A percentile compares a stretch with the other conserved stretches of the same genome.
Evolutionary conservation across 1,140 invertebrate genomes (phyloP).

Genomic region (Diachasma alloeum): DNA sequence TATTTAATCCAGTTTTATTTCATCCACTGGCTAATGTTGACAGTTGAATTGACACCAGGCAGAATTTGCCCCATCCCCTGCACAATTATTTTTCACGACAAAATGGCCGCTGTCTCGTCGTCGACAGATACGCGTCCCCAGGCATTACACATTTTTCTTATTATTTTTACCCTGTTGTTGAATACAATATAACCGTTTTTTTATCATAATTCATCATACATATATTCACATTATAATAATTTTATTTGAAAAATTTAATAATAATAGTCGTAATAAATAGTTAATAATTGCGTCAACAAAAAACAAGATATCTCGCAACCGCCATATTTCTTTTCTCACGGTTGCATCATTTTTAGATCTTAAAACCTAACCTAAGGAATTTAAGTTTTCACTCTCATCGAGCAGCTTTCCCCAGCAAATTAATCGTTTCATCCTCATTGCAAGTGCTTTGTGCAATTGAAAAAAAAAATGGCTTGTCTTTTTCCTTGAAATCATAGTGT

Average conservation of each 20-base stretch:
- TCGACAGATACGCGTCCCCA: constrained; percentile 44
- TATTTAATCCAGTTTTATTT: constrained; percentile 16
- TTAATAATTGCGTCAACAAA: constrained; percentile 33
- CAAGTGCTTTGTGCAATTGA: too few relatives aligned
- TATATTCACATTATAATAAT: constrained; percentile 47
- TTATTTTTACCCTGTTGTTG: constrained; percentile 60
- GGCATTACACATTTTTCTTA: constrained; percentile 39
- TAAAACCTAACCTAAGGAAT: constrained; percentile 16
- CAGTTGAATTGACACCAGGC: constrained; percentile 26
- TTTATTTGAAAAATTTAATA: constrained; percentile 44
- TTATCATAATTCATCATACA: constrained; percentile 43
- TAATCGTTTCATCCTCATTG: too few relatives aligned
- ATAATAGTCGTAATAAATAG: constrained; percentile 42
- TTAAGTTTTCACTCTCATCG: neutral
- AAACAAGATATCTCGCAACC: constrained; percentile 18
- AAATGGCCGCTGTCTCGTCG: constrained; percentile 54
- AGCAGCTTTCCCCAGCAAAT: neutral
- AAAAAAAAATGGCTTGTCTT: too few relatives aligned
- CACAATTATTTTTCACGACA: constrained; percentile 38
- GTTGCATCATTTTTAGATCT: constrained; percentile 1
- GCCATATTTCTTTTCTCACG: neutral
- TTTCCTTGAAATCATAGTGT: too few relatives aligned
- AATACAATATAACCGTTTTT: constrained; percentile 56
- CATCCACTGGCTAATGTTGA: constrained; percentile 21
- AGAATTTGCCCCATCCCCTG: constrained; percentile 26